phyloP scores from a whole-genome alignment of 2,797 vertebrate genomes.

The Microchirus variegatus region DNA sequence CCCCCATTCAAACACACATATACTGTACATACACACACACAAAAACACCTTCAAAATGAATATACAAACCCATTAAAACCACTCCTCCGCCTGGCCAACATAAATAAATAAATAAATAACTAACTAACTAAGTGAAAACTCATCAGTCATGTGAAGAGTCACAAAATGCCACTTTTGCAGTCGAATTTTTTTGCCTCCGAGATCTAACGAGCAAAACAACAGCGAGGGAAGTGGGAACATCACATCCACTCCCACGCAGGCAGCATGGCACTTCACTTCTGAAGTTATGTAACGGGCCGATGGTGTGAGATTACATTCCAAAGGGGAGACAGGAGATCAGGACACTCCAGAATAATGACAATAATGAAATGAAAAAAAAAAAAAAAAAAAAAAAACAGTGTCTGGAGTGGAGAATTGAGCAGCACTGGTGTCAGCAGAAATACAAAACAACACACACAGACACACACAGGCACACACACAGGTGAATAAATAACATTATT shows the following conservation, averaged over 20 bases:
- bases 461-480: not conserved
- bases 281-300: conserved; percentile 72
- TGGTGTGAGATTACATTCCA: conserved; percentile 64
- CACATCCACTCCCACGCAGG: conserved; percentile 72
- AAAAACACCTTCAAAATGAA: conserved; percentile 41
- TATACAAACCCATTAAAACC: conserved; percentile 11
- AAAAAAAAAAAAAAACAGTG: conserved; percentile 8
- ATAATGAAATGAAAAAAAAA: too few species aligned
- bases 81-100: too few species aligned
- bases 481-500: conserved; percentile 6
- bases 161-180: conserved; percentile 46
- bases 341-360: conserved; percentile 3
- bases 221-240: conserved; percentile 74
- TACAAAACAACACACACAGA: too few species aligned
- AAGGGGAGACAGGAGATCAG: conserved; percentile 47
- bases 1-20: conserved; percentile 21
- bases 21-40: conserved; percentile 14
- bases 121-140: conserved; percentile 3
- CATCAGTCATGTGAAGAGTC: conserved; percentile 26
- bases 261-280: conserved; percentile 72
- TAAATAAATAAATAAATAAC: too few species aligned
- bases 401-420: conserved; percentile 46
- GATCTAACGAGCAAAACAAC: conserved; percentile 69
- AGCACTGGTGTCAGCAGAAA: not conserved
- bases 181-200: conserved; percentile 51